A percentile compares a stretch with the other conserved stretches of the same genome.
These are phyloP conservation scores for Ricordea florida DNA, from an alignment of 92 coral and sea anemone species.

Conservation along the genomic window DNA sequence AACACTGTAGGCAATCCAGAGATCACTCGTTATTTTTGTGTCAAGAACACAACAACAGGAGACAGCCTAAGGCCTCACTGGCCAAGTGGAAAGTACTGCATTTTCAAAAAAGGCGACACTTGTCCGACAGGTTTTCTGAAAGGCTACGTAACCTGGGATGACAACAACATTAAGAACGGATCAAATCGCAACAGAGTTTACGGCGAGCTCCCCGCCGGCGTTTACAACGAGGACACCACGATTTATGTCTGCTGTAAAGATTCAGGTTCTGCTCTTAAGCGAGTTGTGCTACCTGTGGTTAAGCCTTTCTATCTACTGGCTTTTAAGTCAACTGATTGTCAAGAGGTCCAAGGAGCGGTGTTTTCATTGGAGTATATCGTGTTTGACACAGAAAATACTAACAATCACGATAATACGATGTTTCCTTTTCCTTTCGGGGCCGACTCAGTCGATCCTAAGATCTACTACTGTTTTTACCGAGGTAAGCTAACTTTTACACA, in stretches of 20 bases:
- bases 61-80: constrained; percentile 51
- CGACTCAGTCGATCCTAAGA: constrained; percentile 1
- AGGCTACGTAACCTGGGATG: constrained; percentile 72
- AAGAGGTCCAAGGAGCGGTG: constrained; percentile 57
- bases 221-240: constrained; percentile 43
- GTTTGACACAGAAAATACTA: constrained; percentile 43
- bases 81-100: constrained; percentile 72
- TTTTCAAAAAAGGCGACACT: constrained; percentile 51
- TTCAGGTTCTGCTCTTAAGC: constrained; percentile 9
- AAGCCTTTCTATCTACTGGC: constrained; percentile 58
- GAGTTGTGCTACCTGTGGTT: constrained; percentile 46
- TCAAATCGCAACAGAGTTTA: constrained; percentile 27
- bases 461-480: constrained; percentile 60
- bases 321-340: constrained; percentile 34
- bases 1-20: background rate
- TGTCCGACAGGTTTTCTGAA: constrained; percentile 61
- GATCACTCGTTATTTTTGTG: constrained; percentile 28
- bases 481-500: constrained; percentile 13
- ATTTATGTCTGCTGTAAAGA: constrained; percentile 48
- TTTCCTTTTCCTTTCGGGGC: constrained; percentile 31
- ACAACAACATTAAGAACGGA: constrained; percentile 42
- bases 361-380: constrained; percentile 35
- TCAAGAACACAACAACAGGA: constrained; percentile 15
- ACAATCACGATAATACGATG: constrained; percentile 7
- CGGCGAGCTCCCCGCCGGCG: constrained; percentile 65